Evolutionary conservation across 2,797 vertebrate genomes (phyloP), one percentile per base, ranked within the genome.

Genomic region (Micrastur ruficollis): DNA sequence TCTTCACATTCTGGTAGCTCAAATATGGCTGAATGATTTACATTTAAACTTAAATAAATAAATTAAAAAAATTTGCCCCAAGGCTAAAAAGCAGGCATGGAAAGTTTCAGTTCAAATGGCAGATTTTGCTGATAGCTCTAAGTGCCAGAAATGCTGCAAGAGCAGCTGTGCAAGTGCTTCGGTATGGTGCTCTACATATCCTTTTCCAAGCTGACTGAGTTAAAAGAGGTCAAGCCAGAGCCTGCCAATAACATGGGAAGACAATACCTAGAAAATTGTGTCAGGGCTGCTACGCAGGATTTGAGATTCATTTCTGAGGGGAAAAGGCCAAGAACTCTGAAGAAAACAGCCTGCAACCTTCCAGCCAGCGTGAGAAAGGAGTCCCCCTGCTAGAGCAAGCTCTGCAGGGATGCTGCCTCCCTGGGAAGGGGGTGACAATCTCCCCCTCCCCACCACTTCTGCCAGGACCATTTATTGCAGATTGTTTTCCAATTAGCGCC

Each of bases 211-310:
- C 40, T 75, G 81, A 58, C 42, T 12, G 81, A 89, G 47, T 59
- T 94, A 92, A 95, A 95, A 91, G 2, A 5, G 89, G 86, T 90
- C 93, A 94, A 87, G 42, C 29, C 71, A 83, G 49, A 76, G 34
- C 49, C 34, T 93, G 86, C 81, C 86, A 80, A 38, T 62, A 82
- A 68, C 1, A 0, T 6, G 46, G 44, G 66, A 93, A 92, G 32
- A 75, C 1, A n/a, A 83, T 31, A 42, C 52, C n/a, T 62, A 59
- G 71, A 82, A 92, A 93, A 92, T 1, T 52, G 73, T 67, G 83
- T 76, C 88, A 86, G 36, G 27, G 42, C 29, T 56, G 74, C 38
- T 56, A 81, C 3, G 5, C 4, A 59, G 44, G 19, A 71, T 61
- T 80, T 53, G 50, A 85, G 67, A 87, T 56, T 82, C 2, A 52